Percentiles rank a stretch among this genome's conserved stretches.
phyloP scores from a whole-genome alignment of 1,140 invertebrate species.

The Magallana ariakensis region DNA sequence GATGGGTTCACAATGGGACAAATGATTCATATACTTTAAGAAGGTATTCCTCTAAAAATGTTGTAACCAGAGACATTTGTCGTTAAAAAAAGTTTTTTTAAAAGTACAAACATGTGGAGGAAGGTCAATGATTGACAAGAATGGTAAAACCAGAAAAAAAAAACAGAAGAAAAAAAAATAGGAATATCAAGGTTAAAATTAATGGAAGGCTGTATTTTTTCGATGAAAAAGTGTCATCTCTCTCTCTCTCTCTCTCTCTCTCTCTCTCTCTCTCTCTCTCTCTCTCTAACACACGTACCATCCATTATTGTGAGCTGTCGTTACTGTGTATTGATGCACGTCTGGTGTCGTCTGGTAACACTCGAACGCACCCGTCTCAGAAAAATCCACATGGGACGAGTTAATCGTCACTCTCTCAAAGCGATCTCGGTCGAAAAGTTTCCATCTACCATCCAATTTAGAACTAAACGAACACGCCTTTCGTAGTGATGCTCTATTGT shows the following conservation, averaged over 20 bases:
- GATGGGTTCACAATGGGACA: too few species aligned
- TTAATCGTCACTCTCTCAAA: constrained; percentile 4
- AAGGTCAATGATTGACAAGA: too few species aligned
- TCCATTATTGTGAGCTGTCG: constrained; percentile 3
- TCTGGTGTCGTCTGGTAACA: constrained; percentile 17
- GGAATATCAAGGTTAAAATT: too few species aligned
- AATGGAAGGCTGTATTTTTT: too few species aligned
- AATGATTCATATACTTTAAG: too few species aligned
- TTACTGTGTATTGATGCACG: neutral
- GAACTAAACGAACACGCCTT: constrained; percentile 8
- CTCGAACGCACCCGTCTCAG: constrained; percentile 18
- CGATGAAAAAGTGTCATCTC: neutral
- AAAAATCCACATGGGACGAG: neutral
- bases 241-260: neutral
- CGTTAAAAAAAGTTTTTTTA: too few species aligned
- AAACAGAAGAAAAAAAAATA: too few species aligned
- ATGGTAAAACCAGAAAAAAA: too few species aligned
- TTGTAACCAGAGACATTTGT: too few species aligned
- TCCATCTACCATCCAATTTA: constrained; percentile 5
- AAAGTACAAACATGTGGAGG: too few species aligned
- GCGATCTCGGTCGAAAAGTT: neutral
- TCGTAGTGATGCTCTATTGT: neutral
- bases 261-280: too few species aligned
- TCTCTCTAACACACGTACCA: neutral
- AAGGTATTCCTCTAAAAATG: too few species aligned